Base-by-base conservation (phyloP, 1,140 invertebrate genomes). In the Panagrolaimus sp. region DNA sequence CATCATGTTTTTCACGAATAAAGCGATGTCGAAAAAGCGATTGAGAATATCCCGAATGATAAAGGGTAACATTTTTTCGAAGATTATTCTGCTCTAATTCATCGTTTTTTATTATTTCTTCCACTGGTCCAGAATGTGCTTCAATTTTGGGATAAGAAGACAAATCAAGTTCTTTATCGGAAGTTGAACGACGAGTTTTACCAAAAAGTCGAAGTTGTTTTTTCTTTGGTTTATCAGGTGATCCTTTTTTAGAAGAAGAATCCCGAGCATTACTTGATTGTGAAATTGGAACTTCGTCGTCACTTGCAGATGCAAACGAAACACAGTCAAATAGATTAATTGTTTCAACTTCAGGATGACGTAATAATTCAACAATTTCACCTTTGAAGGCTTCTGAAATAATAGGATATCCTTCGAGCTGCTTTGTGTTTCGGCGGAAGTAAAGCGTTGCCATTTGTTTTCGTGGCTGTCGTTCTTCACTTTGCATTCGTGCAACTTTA, bases 1-100 rank as follows among this genome's bases (percentile, higher is more conserved):
- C 65, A 45, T 63, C 44, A 58, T 75, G 68, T 64, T 74, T 67
- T 46, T 68, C 58, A 70, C 70, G 65, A 45, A 64, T 67, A 64
- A 80, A 32, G 10, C 17, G 15, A 17, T 67, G 21, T 9, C 28
- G 68, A 24, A 24, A 17, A 8, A 58, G 28, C 17, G 28, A 21
- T 12, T 12, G 32, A 2, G 52, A 28, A 26, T 17, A 26, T 21
- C 52, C 52, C 14, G 52, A 58, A 26, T 58, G 52, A 58, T 58
- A 58, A 21, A 58, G 10, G 52, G 10, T 26, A 21, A 58, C 52
- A n/a, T 2, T 12, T 58, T 58, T 21, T 26, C 52, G 52, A 8
- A 58, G 28, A 1, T 21, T 21, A 5, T 21, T 21, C 14, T 10
- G 2, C 14, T 58, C 52, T 1, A 58, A 21, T 12, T 58, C 52